Base-by-base conservation (phyloP, 2,113 vertebrate genomes). In the Shinisaurus crocodilurus region DNA sequence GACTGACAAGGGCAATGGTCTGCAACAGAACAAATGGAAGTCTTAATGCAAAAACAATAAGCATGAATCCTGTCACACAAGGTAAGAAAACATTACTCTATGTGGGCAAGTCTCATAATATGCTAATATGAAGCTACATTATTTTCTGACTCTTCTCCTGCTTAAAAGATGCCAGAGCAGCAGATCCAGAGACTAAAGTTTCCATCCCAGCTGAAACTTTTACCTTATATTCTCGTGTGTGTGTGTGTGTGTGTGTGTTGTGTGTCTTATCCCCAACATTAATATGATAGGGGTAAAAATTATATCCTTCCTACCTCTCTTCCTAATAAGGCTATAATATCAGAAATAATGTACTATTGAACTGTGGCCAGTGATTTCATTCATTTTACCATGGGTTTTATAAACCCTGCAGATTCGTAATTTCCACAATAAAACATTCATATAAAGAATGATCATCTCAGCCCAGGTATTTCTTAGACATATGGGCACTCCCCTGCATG, bases 51-150 rank as follows among this genome's bases (percentile, higher is more conserved):
- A 75, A 75, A 82, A 29, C 60, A 67, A 4, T 27, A 69, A 84
- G 4, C 29, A 54, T 25, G 72, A 40, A 48, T 89, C 88, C 82
- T 75, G 87, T 50, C 48, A 85, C 34, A 23, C 25, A 86, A 48
- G 85, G 85, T 80, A 90, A 88, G 54, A 48, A 50, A 92, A 57
- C 82, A 86, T 92, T 37, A 40, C 72, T 2, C n/a, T 50, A 34
- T 45, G 18, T 79, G 45, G 43, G 76, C n/a, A 90, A 86, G 81
- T 1, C 48, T 57, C 20, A 67, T n/a, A 54, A 89, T 2, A 75
- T 75, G 9, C 70, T 91, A 80, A n/a, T 76, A 20, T 34, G 77
- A 40, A n/a, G 7, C 7, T 37, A 89, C 5, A 32, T 88, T 5
- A 75, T 92, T 90, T 70, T 50, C 45, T 89, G 81, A 34, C 85